Conservation (phyloP, 1,140 invertebrate genomes). For the Caenorhabditis remanei region DNA sequence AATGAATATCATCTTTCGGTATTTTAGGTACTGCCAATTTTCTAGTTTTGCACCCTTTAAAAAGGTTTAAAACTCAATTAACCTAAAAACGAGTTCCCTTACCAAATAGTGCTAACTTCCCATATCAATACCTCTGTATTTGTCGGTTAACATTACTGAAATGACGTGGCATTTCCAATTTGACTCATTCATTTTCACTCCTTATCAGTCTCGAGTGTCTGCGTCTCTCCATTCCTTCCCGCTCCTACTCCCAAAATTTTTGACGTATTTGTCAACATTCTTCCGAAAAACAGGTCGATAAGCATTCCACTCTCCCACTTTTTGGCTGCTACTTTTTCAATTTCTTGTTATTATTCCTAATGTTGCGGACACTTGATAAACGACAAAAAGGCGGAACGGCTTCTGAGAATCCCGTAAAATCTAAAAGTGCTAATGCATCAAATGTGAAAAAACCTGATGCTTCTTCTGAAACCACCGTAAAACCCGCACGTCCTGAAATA, state of each 20-base stretch:
- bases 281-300: neutral
- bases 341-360: neutral
- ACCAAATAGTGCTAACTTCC: too few species aligned
- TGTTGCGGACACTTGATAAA: neutral
- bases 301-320: neutral
- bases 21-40: too few species aligned
- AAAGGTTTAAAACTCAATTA: too few species aligned
- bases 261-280: slow-evolving; percentile 18
- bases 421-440: too few species aligned
- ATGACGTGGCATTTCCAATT: slow-evolving; percentile 1
- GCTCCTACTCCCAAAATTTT: neutral
- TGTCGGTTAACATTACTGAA: too few species aligned
- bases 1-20: too few species aligned
- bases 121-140: too few species aligned
- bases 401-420: neutral
- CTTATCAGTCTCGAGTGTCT: neutral
- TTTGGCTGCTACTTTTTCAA: neutral
- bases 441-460: neutral
- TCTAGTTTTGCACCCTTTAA: too few species aligned
- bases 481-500: too few species aligned
- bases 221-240: neutral
- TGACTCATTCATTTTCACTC: neutral
- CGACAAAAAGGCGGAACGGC: neutral
- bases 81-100: too few species aligned
- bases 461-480: too few species aligned